phyloP scores from a whole-genome alignment of 1,140 invertebrate genomes.

The Papilio dardanus region DNA sequence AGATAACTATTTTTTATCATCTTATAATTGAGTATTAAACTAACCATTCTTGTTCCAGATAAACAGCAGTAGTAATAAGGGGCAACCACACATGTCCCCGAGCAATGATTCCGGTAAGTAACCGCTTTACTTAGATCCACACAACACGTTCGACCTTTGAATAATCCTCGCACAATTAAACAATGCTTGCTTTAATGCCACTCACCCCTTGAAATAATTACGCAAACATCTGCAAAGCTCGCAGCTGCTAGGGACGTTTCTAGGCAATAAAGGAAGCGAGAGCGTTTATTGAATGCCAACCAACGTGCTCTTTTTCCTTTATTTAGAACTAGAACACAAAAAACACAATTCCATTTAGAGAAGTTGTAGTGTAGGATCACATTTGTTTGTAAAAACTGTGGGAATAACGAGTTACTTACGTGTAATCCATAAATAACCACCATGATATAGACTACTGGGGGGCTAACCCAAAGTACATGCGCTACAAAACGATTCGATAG shows the following conservation, averaged over 20 bases:
- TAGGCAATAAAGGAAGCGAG: conserved; percentile 64
- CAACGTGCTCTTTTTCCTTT: conserved; percentile 47
- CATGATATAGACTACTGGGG: background rate
- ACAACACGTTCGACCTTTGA: conserved; percentile 24
- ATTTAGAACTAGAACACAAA: conserved; percentile 54
- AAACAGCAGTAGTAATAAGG: conserved; percentile 44
- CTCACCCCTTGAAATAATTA: conserved; percentile 62
- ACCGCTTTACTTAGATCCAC: background rate
- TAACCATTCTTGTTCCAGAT: conserved; percentile 54
- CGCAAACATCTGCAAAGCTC: conserved; percentile 56
- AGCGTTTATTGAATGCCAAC: conserved; percentile 58
- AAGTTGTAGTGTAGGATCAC: background rate
- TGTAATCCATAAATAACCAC: background rate
- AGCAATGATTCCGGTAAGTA: conserved; percentile 78
- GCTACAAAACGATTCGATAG: too few species aligned
- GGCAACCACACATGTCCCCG: conserved; percentile 71
- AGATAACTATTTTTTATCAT: too few species aligned
- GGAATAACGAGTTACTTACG: background rate
- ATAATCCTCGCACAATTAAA: conserved; percentile 44
- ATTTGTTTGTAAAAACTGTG: conserved; percentile 18
- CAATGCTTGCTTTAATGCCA: conserved; percentile 47
- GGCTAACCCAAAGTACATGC: too few species aligned
- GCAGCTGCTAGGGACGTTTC: conserved; percentile 60
- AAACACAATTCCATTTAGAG: conserved; percentile 13
- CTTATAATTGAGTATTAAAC: background rate